A percentile compares a stretch with the other conserved stretches of the same genome.
These are phyloP conservation scores for Heliconius melpomene DNA, from an alignment of 1,140 invertebrate species.

Conservation along the genomic window DNA sequence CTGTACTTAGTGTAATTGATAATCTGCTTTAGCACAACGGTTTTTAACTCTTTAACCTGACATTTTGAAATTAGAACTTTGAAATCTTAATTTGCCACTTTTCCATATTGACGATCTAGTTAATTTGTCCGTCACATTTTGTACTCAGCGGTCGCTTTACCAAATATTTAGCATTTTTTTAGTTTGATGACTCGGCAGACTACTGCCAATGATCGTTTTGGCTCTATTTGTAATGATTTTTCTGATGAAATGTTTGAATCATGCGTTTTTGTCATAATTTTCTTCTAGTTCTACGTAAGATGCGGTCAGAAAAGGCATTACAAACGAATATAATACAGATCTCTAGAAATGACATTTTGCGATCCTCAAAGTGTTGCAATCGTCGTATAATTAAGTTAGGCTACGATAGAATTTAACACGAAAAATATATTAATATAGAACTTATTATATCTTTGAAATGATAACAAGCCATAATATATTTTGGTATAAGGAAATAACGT, in stretches of 20 bases:
- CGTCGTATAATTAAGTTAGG: slow-evolving; percentile 75
- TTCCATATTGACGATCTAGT: slow-evolving; percentile 21
- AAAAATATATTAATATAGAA: slow-evolving; percentile 74
- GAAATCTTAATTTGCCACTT: slow-evolving; percentile 30
- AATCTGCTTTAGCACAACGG: slow-evolving; percentile 66
- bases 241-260: slow-evolving; percentile 35
- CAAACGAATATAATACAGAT: slow-evolving; percentile 63
- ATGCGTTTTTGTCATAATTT: slow-evolving; percentile 25
- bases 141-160: slow-evolving; percentile 50
- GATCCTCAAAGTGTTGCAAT: slow-evolving; percentile 77
- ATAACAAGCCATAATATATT: slow-evolving; percentile 80
- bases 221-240: slow-evolving; percentile 68
- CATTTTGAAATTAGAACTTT: slow-evolving; percentile 7
- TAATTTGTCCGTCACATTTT: slow-evolving; percentile 24
- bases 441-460: slow-evolving; percentile 73
- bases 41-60: neutral
- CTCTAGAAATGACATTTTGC: slow-evolving; percentile 74
- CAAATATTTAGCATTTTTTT: slow-evolving; percentile 64
- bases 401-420: slow-evolving; percentile 73
- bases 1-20: slow-evolving; percentile 70
- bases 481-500: slow-evolving; percentile 76
- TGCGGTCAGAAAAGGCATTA: slow-evolving; percentile 50
- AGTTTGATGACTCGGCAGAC: slow-evolving; percentile 47
- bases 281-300: neutral
- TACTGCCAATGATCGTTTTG: slow-evolving; percentile 57